phyloP scores from a whole-genome alignment of 2,888 invertebrate species.

The Strigamia crassipes region DNA sequence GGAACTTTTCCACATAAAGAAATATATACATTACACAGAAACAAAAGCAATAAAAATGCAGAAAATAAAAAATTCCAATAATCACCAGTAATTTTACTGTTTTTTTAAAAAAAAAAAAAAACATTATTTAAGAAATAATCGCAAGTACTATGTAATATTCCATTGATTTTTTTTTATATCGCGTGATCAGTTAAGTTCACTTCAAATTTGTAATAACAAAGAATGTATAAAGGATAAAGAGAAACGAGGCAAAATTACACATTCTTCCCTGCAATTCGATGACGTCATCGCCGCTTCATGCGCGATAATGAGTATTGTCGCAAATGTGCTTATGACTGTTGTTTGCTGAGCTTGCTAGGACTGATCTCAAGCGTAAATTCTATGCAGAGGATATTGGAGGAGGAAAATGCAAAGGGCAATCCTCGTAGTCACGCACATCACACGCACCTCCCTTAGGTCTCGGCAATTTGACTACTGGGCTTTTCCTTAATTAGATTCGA shows the following conservation, averaged over 20 bases:
- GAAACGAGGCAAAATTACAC: not conserved
- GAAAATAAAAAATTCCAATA: not conserved
- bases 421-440: constrained; percentile 38
- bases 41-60: not conserved
- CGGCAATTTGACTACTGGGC: constrained; percentile 25
- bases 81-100: not conserved
- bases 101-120: not conserved
- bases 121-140: not conserved
- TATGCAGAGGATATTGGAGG: not conserved
- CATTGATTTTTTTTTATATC: not conserved
- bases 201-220: not conserved
- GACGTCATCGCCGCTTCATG: not conserved
- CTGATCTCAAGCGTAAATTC: not conserved
- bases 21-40: not conserved
- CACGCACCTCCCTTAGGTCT: constrained; percentile 19
- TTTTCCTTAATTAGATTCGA: constrained; percentile 40
- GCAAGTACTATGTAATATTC: not conserved
- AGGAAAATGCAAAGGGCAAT: constrained; percentile 29
- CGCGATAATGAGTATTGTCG: constrained; percentile 13
- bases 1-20: not conserved
- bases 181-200: not conserved
- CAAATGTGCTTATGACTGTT: not conserved
- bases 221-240: not conserved
- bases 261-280: not conserved
- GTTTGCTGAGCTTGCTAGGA: constrained; percentile 2